Evolutionary conservation across 2,888 invertebrate genomes (phyloP), one percentile per base, ranked within the genome.

Genomic region (Campoletis raptor): DNA sequence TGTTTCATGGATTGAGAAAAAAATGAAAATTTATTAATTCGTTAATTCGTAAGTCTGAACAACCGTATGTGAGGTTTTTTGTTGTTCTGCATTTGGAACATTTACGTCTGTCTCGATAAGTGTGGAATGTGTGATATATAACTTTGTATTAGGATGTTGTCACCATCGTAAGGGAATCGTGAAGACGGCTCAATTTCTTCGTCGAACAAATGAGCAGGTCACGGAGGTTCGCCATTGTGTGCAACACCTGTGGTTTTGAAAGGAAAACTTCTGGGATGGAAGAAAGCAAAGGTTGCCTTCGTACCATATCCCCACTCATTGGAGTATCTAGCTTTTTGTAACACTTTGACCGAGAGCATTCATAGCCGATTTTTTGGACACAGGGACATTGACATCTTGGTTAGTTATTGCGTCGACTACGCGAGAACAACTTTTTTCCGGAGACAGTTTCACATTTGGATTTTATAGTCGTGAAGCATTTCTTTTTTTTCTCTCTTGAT

Each of bases 161-260:
- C 79, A 85, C 76, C 82, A 66, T 57, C 54, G 42, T 57, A 57
- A 40, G 40, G 48, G 15, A 61, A 45, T n/a, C 40, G 30, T 83
- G 70, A 48, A 52, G 80, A 83, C 42, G 61, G 81, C 86, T 86
- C 81, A 40, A 83, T 86, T 86, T 48, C 66, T 69, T 57, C 7
- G 18, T 36, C 70, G 57, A 64, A 66, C 36, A 77, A 81, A 73
- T 30, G 73, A 64, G 69, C 74, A 76, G 81, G 78, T 78, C 61
- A 70, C 78, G 64, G 74, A 40, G 21, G 70, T 79, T 76, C 30
- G 45, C 30, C 45, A 74, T 81, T 79, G 81, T 81, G 74, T 24
- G n/a, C 42, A 69, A 57, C 86, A 86, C 86, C 86, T 86, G 86
- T 83, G 86, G 84, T 86, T 84, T 86, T 52, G 52, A 81, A 84